Evolutionary conservation across 2,888 invertebrate genomes (phyloP).

Genomic region (Agrypnus murinus): DNA sequence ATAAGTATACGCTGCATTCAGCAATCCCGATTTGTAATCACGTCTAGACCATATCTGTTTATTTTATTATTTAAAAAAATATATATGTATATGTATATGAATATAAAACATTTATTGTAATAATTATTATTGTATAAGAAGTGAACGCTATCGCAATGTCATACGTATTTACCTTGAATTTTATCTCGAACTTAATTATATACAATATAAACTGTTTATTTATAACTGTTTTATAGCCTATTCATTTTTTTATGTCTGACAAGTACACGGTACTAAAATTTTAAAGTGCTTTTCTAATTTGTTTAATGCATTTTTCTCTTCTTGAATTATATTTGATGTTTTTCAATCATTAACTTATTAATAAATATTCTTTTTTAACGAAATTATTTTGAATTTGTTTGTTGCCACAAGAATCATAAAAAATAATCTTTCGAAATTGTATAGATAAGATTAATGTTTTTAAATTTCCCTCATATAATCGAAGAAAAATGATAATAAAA

Average conservation of each 20-base stretch:
- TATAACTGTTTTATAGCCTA: conserved; percentile 43
- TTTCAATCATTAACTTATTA: too few relatives aligned
- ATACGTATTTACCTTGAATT: conserved; percentile 39
- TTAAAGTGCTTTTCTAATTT: conserved; percentile 37
- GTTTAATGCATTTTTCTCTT: neutral
- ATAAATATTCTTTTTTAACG: too few relatives aligned
- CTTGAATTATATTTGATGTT: neutral
- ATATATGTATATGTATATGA: too few relatives aligned
- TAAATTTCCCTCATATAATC: too few relatives aligned
- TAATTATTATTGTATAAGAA: conserved; percentile 5
- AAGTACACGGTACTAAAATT: conserved; percentile 35
- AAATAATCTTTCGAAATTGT: too few relatives aligned
- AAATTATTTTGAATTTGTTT: too few relatives aligned
- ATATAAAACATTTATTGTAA: conserved; percentile 17
- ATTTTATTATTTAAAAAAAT: conserved; percentile 2
- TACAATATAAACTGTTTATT: conserved; percentile 33
- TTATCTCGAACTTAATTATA: conserved; percentile 39
- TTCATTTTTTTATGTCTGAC: conserved; percentile 41
- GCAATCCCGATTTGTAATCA: conserved; percentile 9
- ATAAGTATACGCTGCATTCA: neutral
- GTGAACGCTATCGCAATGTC: conserved; percentile 18
- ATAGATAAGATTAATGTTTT: too few relatives aligned
- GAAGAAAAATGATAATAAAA: too few relatives aligned
- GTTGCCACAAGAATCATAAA: too few relatives aligned
- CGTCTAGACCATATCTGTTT: conserved; percentile 26